These are phyloP conservation scores for Anhinga rufa DNA, from an alignment of 2,113 vertebrate species.

Conservation along the genomic window DNA sequence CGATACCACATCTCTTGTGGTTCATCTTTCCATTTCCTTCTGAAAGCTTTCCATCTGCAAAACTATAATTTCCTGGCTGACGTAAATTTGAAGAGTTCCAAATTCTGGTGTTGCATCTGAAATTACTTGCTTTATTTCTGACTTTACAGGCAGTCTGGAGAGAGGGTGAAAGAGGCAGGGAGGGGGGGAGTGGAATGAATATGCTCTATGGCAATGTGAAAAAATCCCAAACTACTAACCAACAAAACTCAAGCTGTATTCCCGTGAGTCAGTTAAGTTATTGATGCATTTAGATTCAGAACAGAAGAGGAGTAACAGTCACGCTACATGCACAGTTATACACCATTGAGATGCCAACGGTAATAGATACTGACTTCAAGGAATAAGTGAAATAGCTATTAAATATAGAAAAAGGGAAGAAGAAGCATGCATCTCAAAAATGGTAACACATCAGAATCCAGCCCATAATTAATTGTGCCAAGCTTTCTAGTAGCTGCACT, in stretches of 20 bases:
- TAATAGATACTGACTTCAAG: background rate
- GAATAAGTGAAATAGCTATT: background rate
- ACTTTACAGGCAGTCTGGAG: background rate
- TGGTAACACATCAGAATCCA: background rate
- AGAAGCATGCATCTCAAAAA: background rate
- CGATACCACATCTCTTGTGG: slow-evolving; percentile 26
- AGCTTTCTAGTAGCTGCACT: background rate
- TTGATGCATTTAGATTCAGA: background rate
- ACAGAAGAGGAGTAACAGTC: background rate
- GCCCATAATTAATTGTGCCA: background rate
- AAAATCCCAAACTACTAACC: background rate
- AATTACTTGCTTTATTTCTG: slow-evolving; percentile 33
- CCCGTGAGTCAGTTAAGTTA: background rate
- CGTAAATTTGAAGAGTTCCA: slow-evolving; percentile 40
- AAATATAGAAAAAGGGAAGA: background rate
- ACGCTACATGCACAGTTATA: background rate
- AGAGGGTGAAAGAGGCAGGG: background rate
- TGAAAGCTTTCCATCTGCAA: slow-evolving; percentile 48
- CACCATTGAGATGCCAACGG: background rate
- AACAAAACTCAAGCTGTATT: background rate
- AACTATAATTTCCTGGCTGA: slow-evolving; percentile 65
- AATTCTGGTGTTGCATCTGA: slow-evolving; percentile 34
- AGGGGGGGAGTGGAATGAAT: background rate
- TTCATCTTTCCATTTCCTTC: slow-evolving; percentile 60
- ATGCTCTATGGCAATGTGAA: background rate